Evolutionary conservation across 2,888 invertebrate species (phyloP), one percentile per base, ranked within the genome.

Genomic region (Sesamia inferens): DNA sequence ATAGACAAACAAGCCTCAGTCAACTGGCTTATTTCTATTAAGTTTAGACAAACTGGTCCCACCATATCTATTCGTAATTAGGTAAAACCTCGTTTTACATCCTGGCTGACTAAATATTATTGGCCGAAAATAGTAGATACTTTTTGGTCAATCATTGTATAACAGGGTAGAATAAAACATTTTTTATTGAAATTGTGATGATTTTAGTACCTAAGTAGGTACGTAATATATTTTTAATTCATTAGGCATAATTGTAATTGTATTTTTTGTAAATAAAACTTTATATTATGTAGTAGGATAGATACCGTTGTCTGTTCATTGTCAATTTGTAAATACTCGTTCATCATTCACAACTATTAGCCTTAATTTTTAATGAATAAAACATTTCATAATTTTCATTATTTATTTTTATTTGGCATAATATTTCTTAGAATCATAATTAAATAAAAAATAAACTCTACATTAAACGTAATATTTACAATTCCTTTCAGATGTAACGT

Each of bases 401-500:
- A 67, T 76, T 63, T 14, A 76, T 83, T 88, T 79, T 81, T 88
- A 90, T 90, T 90, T 90, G 90, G 90, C 84, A 87, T 88, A 88
- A 88, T 78, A 78, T 80, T 81, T 80, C 81, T 80, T 85, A 87
- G 67, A 79, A 65, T 71, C 69, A 73, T 78, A 70, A 68, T 66
- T 74, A 76, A 71, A 70, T 78, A 78, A 79, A 78, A 73, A 81
- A 77, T n/a, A n/a, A n/a, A 31, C 31, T 44, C 74, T 76, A 81
- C 13, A 63, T 62, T 66, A 47, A 63, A 24, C 65, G 78, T 75
- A 78, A 78, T 82, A 78, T 86, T 81, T 86, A 88, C 85, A 86
- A 83, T 80, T 82, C 66, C 58, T 74, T 72, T 82, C 61, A 66
- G 69, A 82, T 78, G 74, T 82, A 70, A 78, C 76, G 22, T 74